Evolutionary conservation across 2,797 vertebrate genomes (phyloP), one percentile per base, ranked within the genome.

Genomic region (Poeciliopsis presidionis): DNA sequence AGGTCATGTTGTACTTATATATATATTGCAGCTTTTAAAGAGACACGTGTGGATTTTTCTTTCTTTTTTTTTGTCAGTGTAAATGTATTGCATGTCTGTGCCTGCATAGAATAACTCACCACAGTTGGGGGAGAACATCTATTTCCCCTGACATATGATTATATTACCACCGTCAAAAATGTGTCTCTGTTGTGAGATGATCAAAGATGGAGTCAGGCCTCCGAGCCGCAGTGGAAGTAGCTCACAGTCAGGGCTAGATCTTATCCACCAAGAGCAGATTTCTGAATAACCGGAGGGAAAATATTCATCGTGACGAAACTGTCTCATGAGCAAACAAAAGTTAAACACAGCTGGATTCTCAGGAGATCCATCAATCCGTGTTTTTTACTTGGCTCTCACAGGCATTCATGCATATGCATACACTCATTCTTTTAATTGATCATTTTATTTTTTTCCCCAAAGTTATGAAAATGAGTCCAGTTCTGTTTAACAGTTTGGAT

Each of bases 1-100:
- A 89, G 90, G 90, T 94, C 91, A 92, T 92, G 81, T 91, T 87
- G 86, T 92, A 89, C 89, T 91, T 65, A 65, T 55, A 88, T 88
- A 90, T 84, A 90, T 86, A 91, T 75, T 86, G 86, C 89, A 87
- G 87, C 88, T 86, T 90, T 89, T 83, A 79, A 57, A 87, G 82
- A 90, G 81, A 90, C 87, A 86, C 74, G 7, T 74, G 77, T 84
- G 71, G 80, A 83, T 72, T 79, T 84, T 59, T 75, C 76, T 22
- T 59, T n/a, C 3, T 63, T 63, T 71, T 25, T 69, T 73, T 67
- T 36, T 14, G 72, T 71, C 61, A 77, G 43, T 78, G 70, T 86
- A 76, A 87, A 80, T 81, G 75, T 85, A 80, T 89, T 79, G 89
- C 92, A 90, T 88, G 90, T 91, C 89, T 90, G 79, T 87, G 84